Conservation (phyloP, 2,797 vertebrate species). For the Delichon dasypus region DNA sequence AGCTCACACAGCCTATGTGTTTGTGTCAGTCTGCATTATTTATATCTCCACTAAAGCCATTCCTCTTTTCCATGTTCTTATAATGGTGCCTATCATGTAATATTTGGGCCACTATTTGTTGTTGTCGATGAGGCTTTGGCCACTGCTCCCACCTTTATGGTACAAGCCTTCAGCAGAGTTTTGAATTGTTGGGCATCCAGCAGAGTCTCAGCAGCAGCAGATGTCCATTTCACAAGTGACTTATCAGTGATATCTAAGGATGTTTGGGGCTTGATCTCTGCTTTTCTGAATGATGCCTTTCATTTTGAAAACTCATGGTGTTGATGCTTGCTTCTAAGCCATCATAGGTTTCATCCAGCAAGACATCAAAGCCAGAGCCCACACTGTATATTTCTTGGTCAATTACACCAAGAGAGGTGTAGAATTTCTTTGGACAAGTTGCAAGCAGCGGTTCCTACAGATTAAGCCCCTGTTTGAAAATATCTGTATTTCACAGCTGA, state of each 20-base stretch:
- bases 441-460: background rate
- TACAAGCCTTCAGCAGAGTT: background rate
- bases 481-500: background rate
- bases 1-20: constrained; percentile 12
- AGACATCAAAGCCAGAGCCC: background rate
- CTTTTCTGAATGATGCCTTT: background rate
- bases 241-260: background rate
- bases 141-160: background rate
- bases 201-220: background rate
- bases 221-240: background rate
- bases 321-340: constrained; percentile 5
- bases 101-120: background rate
- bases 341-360: background rate
- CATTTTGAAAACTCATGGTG: background rate
- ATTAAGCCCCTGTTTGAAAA: background rate
- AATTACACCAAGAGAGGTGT: background rate
- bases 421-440: background rate
- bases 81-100: background rate
- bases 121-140: background rate
- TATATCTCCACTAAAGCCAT: background rate
- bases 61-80: constrained; percentile 10
- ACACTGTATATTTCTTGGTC: background rate
- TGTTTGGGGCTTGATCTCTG: background rate
- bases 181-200: background rate
- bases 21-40: constrained; percentile 22